A percentile compares a stretch with the other conserved stretches of the same genome.
Evolutionary conservation across 1,140 invertebrate species (phyloP).

Genomic region (Drosophila parabipectinata): DNA sequence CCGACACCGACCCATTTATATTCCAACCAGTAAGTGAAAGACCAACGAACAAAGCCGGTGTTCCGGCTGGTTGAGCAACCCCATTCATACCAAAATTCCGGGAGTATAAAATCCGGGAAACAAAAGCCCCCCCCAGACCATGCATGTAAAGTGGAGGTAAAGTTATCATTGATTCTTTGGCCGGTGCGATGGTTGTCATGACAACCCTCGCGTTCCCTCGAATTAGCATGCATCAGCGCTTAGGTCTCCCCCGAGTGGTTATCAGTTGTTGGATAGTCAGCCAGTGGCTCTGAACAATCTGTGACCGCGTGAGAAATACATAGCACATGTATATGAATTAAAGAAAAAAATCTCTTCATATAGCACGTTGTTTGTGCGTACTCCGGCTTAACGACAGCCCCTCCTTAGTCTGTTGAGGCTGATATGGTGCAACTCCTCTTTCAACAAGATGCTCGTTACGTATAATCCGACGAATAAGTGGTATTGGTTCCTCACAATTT

Average conservation of each 20-base stretch:
- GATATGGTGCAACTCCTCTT: conserved; percentile 4
- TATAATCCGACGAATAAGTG: conserved; percentile 14
- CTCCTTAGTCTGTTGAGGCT: not conserved
- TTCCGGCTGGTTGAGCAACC: conserved; percentile 75
- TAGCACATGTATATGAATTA: conserved; percentile 5
- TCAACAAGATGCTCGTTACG: conserved; percentile 17
- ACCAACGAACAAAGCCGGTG: conserved; percentile 36
- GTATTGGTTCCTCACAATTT: conserved; percentile 41
- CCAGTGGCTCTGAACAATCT: conserved; percentile 11
- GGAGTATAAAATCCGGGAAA: conserved; percentile 33
- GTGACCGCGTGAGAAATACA: conserved; percentile 6
- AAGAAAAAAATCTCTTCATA: not conserved
- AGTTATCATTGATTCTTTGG: conserved; percentile 57
- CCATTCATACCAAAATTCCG: conserved; percentile 51
- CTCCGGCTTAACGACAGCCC: conserved; percentile 1
- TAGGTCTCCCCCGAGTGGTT: conserved; percentile 42
- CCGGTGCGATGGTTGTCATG: conserved; percentile 56
- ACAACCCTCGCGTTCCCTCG: conserved; percentile 43
- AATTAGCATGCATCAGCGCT: conserved; percentile 46
- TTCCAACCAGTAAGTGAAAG: conserved; percentile 9
- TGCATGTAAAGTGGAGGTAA: conserved; percentile 39
- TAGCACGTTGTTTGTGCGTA: not conserved
- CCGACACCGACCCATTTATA: conserved; percentile 4
- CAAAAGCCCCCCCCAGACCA: conserved; percentile 45
- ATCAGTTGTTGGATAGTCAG: conserved; percentile 64